A percentile compares a stretch with the other conserved stretches of the same genome.
phyloP scores from a whole-genome alignment of 2,113 vertebrate genomes.

The Phalacrocorax aristotelis region DNA sequence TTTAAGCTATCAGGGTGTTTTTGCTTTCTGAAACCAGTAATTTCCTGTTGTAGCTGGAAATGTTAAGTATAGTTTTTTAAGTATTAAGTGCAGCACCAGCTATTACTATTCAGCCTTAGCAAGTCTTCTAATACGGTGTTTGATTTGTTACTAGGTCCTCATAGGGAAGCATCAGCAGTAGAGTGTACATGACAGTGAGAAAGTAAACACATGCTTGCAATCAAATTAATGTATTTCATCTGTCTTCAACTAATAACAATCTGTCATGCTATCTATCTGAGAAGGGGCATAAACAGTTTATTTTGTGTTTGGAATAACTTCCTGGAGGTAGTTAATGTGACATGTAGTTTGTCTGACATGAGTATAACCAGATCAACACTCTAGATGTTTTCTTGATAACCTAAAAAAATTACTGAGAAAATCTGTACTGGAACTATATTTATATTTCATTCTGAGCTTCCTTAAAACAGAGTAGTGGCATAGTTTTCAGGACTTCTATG shows the following conservation, averaged over 20 bases:
- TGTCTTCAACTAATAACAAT: constrained; percentile 91
- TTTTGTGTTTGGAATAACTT: constrained; percentile 98
- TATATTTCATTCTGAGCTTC: constrained; percentile 69
- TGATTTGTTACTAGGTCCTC: constrained; percentile 72
- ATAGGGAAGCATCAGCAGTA: constrained; percentile 68
- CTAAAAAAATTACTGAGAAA: constrained; percentile 82
- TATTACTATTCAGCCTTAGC: constrained; percentile 53
- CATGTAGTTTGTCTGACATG: constrained; percentile 92
- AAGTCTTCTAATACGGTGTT: constrained; percentile 61
- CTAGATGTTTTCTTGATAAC: constrained; percentile 96
- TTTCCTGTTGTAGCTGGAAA: constrained; percentile 43
- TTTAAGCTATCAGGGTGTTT: neutral
- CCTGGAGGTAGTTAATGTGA: constrained; percentile 94
- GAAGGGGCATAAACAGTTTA: constrained; percentile 95
- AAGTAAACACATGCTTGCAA: constrained; percentile 90
- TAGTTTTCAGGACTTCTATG: constrained; percentile 47
- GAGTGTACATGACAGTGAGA: constrained; percentile 80
- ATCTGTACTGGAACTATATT: constrained; percentile 72
- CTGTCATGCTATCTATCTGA: constrained; percentile 91
- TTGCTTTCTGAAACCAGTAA: constrained; percentile 1
- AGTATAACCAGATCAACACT: constrained; percentile 93
- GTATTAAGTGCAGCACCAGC: constrained; percentile 37
- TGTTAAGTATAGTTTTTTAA: constrained; percentile 20
- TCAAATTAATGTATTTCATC: constrained; percentile 91
- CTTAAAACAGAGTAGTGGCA: constrained; percentile 50